Evolutionary conservation across 2,888 invertebrate species (phyloP).

Genomic region (Ceriagrion tenellum): DNA sequence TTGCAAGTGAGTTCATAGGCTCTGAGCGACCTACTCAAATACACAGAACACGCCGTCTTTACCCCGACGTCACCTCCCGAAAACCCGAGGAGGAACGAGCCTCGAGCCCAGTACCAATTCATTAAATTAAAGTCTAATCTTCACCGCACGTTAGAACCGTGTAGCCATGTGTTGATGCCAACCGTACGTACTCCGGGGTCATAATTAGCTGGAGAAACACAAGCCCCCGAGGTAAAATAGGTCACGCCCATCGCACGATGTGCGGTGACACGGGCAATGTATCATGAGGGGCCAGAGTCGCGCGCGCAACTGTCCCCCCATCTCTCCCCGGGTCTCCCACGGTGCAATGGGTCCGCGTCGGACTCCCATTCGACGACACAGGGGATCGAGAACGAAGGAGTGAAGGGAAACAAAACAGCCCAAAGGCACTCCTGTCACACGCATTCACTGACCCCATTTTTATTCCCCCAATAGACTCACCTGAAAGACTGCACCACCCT

Average conservation of each 20-base stretch:
- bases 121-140: slow-evolving; percentile 38
- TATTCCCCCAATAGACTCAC: not conserved
- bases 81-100: not conserved
- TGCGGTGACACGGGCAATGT: slow-evolving; percentile 45
- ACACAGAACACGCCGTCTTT: not conserved
- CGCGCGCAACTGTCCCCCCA: not conserved
- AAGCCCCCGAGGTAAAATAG: slow-evolving; percentile 35
- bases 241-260: slow-evolving; percentile 42
- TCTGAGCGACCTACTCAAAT: not conserved
- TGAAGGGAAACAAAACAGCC: not conserved
- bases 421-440: not conserved
- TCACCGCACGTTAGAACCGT: slow-evolving; percentile 30
- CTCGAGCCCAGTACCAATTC: not conserved
- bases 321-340: not conserved
- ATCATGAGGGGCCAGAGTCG: not conserved
- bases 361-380: not conserved
- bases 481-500: not conserved
- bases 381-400: not conserved
- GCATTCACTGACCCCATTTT: slow-evolving; percentile 60
- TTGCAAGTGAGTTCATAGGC: not conserved
- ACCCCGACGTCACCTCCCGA: not conserved
- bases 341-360: not conserved
- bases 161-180: slow-evolving; percentile 19
- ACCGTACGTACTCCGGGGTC: slow-evolving; percentile 8
- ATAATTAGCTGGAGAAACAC: slow-evolving; percentile 14